Evolutionary conservation across 2,888 invertebrate species (phyloP).

Genomic region (Drosophila kambysellisi): DNA sequence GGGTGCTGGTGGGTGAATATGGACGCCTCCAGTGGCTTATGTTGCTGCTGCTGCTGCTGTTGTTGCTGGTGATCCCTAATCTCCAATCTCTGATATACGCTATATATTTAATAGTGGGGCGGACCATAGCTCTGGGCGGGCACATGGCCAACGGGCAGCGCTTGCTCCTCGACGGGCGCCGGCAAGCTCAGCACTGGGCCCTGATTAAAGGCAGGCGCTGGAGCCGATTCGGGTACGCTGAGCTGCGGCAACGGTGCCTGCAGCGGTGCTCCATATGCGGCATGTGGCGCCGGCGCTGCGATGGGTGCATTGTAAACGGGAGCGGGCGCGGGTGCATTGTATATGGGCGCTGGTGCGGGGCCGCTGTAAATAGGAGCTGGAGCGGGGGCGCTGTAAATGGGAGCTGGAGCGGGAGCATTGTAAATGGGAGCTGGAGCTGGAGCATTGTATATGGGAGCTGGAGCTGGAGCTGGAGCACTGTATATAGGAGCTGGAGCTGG

Average conservation of each 20-base stretch:
- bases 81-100: background rate
- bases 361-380: conserved; percentile 6
- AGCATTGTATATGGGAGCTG: conserved; percentile 40
- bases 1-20: conserved; percentile 17
- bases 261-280: conserved; percentile 6
- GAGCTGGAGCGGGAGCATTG: conserved; percentile 33
- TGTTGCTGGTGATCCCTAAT: conserved; percentile 15
- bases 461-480: conserved; percentile 41
- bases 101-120: conserved; percentile 57
- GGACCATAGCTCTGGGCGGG: conserved; percentile 77
- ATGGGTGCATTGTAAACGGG: conserved; percentile 12
- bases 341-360: conserved; percentile 22
- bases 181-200: conserved; percentile 42
- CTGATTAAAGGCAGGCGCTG: conserved; percentile 48
- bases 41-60: conserved; percentile 21
- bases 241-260: conserved; percentile 42
- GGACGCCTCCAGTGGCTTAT: conserved; percentile 23
- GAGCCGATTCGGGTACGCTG: conserved; percentile 55
- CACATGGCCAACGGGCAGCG: conserved; percentile 60
- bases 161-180: conserved; percentile 50
- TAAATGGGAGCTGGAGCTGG: conserved; percentile 42
- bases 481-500: conserved; percentile 29
- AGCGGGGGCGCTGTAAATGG: conserved; percentile 16
- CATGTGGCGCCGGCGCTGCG: background rate
- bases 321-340: background rate